Conservation (phyloP, 2,797 vertebrate genomes). For the Leptoclinus maculatus region DNA sequence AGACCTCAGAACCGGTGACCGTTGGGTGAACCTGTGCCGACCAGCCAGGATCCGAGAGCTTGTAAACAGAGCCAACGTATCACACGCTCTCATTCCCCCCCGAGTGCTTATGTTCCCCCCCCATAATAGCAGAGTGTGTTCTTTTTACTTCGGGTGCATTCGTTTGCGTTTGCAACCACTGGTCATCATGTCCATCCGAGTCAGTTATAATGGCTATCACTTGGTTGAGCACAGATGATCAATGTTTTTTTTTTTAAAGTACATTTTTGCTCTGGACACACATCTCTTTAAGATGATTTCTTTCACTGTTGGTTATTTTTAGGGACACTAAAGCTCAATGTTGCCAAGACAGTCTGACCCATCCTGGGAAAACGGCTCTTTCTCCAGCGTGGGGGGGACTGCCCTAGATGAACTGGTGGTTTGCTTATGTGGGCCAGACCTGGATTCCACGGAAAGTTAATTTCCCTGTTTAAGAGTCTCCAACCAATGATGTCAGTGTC, state of each 20-base stretch:
- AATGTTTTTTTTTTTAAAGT: conserved; percentile 39
- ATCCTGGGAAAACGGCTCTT: conserved; percentile 41
- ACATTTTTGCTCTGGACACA: conserved; percentile 3
- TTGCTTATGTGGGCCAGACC: conserved; percentile 42
- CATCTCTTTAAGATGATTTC: conserved; percentile 1
- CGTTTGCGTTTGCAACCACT: conserved; percentile 51
- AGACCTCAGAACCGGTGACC: conserved; percentile 85
- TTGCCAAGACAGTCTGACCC: conserved; percentile 41
- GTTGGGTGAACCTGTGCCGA: conserved; percentile 78
- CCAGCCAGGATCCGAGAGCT: conserved; percentile 70
- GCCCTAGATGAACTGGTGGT: conserved; percentile 65
- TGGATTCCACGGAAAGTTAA: conserved; percentile 67
- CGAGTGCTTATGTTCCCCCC: conserved; percentile 72
- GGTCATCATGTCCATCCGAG: conserved; percentile 23
- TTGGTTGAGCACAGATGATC: conserved; percentile 40
- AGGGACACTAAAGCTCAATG: conserved; percentile 19
- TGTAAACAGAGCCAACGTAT: conserved; percentile 83
- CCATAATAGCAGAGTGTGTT: conserved; percentile 52
- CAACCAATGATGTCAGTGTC: conserved; percentile 36
- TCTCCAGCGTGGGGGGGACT: conserved; percentile 16
- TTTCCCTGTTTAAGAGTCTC: conserved; percentile 43
- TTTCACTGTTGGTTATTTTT: conserved; percentile 28
- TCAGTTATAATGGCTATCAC: conserved; percentile 28
- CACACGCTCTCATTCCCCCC: conserved; percentile 73
- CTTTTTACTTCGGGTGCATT: conserved; percentile 53